Conservation (phyloP, 2,888 invertebrate genomes). For the Branchipolynoe longqiensis region DNA sequence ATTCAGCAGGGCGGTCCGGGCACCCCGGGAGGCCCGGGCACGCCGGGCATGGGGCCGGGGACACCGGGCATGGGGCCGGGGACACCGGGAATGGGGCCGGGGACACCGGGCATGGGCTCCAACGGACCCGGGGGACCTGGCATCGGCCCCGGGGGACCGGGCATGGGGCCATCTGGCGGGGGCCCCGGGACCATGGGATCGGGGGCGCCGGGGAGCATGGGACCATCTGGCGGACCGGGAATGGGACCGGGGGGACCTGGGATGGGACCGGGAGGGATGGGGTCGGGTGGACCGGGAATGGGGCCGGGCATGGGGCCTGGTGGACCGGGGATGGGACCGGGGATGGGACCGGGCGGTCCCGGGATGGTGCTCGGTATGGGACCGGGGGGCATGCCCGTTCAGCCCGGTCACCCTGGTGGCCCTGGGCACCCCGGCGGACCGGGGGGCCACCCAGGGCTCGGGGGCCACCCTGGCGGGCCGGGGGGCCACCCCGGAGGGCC, state of each 20-base stretch:
- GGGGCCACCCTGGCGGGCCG: constrained; percentile 13
- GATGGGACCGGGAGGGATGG: background rate
- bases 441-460: constrained; percentile 8
- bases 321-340: background rate
- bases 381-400: too few species aligned
- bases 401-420: constrained; percentile 14
- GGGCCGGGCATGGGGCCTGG: background rate
- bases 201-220: background rate
- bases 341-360: background rate
- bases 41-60: constrained; percentile 8
- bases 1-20: constrained; percentile 27
- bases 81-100: too few species aligned
- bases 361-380: background rate
- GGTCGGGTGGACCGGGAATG: background rate
- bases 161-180: background rate
- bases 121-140: constrained; percentile 23
- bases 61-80: background rate
- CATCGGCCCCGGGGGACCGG: background rate
- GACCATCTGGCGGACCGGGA: background rate
- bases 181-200: background rate
- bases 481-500: constrained; percentile 34
- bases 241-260: background rate
- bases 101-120: background rate
- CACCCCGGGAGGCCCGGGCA: constrained; percentile 1
- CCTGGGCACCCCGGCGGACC: constrained; percentile 16